Base-by-base conservation (phyloP, 2,888 invertebrate species). In the Kuschelorhynchus macadamiae region DNA sequence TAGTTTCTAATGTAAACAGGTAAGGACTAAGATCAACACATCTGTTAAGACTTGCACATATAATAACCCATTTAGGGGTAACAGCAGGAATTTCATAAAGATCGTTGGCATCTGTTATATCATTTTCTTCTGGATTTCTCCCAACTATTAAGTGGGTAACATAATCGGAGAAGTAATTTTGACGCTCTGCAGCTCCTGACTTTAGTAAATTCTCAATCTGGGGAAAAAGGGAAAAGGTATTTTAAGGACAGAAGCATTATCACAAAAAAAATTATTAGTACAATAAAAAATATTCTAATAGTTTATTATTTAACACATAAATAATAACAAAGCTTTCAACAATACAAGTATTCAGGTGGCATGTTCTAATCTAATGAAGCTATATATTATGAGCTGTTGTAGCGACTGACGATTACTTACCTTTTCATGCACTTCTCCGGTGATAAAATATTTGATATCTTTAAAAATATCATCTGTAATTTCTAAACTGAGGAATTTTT, bases 141-240 rank as follows among this genome's bases (percentile, higher is more conserved):
- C 94, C 96, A 76, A 95, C 95, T 80, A 98, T 93, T 77, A 96
- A 87, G 87, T 97, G 96, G 42, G 97, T 97, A 74, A 96, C 94
- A 85, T 92, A 93, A 85, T 96, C 95, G 70, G 94, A 92, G 77
- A 96, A 90, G 85, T 95, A 97, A 77, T 91, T 91, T 73, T 92
- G 92, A 74, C 91, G 90, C 82, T 95, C 95, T 17, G 94, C 97
- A 57, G 97, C 96, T 72, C 95, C 95, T 81, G 89, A 88, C 84
- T 92, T 92, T 68, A 97, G 86, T 76, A 95, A 85, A 77, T 88
- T 88, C 80, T 91, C 85, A 79, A 94, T 88, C 95, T 95, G 84
- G 67, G 88, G 88, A 71, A 11, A 55, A 16, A 53, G n/a, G n/a
- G n/a, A n/a, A n/a, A n/a, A n/a, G n/a, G n/a, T n/a, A n/a, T n/a